Conservation (phyloP, 2,888 invertebrate genomes). For the Bellardia bayeri region DNA sequence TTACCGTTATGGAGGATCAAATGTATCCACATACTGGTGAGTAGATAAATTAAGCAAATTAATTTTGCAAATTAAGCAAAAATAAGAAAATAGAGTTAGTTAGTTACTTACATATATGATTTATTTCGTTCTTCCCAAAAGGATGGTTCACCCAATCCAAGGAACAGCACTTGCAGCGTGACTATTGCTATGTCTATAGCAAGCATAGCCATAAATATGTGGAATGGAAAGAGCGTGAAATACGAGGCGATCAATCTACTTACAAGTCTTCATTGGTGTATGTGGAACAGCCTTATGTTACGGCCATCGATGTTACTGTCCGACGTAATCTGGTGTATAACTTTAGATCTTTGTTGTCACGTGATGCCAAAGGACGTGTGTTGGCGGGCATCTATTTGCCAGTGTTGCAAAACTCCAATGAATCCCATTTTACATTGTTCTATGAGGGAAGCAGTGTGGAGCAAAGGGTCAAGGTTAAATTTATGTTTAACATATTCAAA, state of each 20-base stretch:
- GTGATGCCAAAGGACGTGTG: constrained; percentile 93
- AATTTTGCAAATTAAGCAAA: too few relatives aligned
- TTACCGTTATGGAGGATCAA: constrained; percentile 94
- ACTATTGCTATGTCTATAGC: constrained; percentile 92
- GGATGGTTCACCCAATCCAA: constrained; percentile 95
- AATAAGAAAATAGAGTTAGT: not conserved
- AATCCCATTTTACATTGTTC: constrained; percentile 90
- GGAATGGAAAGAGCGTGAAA: constrained; percentile 93
- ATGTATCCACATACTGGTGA: constrained; percentile 92
- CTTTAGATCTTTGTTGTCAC: constrained; percentile 90
- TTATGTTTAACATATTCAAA: constrained; percentile 89
- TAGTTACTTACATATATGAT: not conserved
- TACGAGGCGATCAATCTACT: constrained; percentile 87
- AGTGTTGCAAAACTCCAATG: constrained; percentile 87
- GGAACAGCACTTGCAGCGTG: constrained; percentile 90
- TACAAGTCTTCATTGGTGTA: constrained; percentile 91
- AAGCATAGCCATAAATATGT: constrained; percentile 90
- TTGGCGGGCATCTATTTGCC: constrained; percentile 94
- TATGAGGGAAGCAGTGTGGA: constrained; percentile 87
- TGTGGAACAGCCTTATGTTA: constrained; percentile 90
- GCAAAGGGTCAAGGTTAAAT: constrained; percentile 89
- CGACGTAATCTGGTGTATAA: constrained; percentile 95
- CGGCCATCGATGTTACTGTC: constrained; percentile 94
- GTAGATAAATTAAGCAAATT: constrained; percentile 85
- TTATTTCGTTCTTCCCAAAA: constrained; percentile 61